Base-by-base conservation (phyloP, 1,140 invertebrate genomes). In the Drosophila lini region DNA sequence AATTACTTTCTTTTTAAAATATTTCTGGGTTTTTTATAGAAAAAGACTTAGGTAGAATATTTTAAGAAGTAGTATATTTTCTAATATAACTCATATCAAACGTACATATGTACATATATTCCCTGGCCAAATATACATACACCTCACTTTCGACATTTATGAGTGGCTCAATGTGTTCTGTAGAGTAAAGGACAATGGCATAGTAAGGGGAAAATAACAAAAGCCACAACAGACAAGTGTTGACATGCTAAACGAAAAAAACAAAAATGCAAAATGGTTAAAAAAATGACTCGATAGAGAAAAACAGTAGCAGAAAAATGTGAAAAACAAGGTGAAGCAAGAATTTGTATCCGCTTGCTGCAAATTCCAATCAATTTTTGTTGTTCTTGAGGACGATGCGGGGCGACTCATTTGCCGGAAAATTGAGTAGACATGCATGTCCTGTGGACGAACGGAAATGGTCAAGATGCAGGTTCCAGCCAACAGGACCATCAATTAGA, bases 401-500 rank as follows among this genome's bases (percentile, higher is more conserved):
- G 65, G 64, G 58, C 52, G 65, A 81, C 69, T 90, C 78, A 89
- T 89, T 89, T 89, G 81, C 79, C 68, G 88, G 75, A 91, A 91
- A 91, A 91, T 91, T 91, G 89, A 85, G 76, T 75, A 89, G 88
- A 90, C 84, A 82, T 86, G 81, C 75, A 90, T 68, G 80, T 89
- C 80, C 83, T 55, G 78, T 32, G 60, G 50, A 63, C 69, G 42
- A 65, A 71, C 73, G 85, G 81, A 91, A 80, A 77, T 86, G 88
- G 88, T 82, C 89, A 91, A 91, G 88, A 91, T 91, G 88, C 62
- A 79, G 70, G 48, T 42, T 36, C 52, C 47, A 67, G 48, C 59
- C 40, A 63, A 59, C 62, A 73, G 69, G 62, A 55, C 60, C 62
- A 76, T 89, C 81, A 89, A 90, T 84, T 84, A 88, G 78, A 71